These are phyloP conservation scores for Scaptomyza hsui DNA, from an alignment of 1,140 invertebrate species.

Conservation along the genomic window DNA sequence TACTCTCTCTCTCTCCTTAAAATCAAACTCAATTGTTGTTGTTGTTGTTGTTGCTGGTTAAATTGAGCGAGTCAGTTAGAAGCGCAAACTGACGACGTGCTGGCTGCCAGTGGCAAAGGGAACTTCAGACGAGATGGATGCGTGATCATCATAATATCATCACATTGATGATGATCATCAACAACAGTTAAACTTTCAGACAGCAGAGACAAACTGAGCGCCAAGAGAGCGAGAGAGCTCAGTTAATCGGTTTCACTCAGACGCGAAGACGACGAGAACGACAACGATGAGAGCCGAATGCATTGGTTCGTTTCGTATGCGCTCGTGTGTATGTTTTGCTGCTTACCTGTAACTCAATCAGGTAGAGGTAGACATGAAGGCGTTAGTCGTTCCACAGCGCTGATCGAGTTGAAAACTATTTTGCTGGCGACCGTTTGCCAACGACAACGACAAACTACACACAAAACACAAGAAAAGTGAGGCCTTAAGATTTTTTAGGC, in stretches of 20 bases:
- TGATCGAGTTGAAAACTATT: slow-evolving; percentile 83
- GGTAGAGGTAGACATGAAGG: slow-evolving; percentile 84
- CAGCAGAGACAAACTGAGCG: slow-evolving; percentile 9
- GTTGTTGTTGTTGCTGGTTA: background rate
- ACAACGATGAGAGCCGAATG: slow-evolving; percentile 22
- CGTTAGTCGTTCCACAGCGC: slow-evolving; percentile 84
- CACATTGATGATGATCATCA: slow-evolving; percentile 25
- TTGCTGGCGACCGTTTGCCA: slow-evolving; percentile 42
- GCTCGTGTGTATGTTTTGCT: slow-evolving; percentile 55
- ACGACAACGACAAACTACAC: slow-evolving; percentile 48
- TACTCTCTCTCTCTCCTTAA: slow-evolving; percentile 1
- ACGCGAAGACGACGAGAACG: slow-evolving; percentile 2
- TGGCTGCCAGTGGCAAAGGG: slow-evolving; percentile 51
- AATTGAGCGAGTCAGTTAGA: slow-evolving; percentile 20
- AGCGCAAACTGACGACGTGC: slow-evolving; percentile 43
- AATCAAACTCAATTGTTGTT: slow-evolving; percentile 32
- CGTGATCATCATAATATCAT: slow-evolving; percentile 32
- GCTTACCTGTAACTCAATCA: slow-evolving; percentile 74
- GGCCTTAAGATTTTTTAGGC: slow-evolving; percentile 21
- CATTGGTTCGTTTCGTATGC: slow-evolving; percentile 27
- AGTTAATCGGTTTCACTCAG: slow-evolving; percentile 29
- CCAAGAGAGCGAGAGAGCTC: background rate
- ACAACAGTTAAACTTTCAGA: slow-evolving; percentile 46
- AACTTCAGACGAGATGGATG: slow-evolving; percentile 46
- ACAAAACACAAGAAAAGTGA: slow-evolving; percentile 21